These are phyloP conservation scores for Aegithalos caudatus DNA, from an alignment of 2,113 vertebrate species.

Conservation along the genomic window DNA sequence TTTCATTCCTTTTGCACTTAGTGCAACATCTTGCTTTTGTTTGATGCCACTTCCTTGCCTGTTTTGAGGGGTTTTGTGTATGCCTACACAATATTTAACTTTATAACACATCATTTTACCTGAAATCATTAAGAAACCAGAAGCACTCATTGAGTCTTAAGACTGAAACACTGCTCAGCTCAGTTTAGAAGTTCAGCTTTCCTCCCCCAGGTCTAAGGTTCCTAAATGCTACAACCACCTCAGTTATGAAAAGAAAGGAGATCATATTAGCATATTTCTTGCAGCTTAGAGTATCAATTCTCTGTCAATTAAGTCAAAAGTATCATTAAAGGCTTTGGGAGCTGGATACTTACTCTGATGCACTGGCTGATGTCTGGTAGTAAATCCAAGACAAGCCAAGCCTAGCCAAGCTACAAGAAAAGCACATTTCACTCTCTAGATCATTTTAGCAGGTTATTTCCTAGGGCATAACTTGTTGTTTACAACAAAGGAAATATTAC, in stretches of 20 bases:
- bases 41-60: neutral
- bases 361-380: neutral
- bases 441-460: neutral
- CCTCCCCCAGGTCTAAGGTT: neutral
- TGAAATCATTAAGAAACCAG: neutral
- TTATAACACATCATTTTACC: neutral
- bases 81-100: neutral
- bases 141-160: neutral
- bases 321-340: neutral
- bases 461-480: slow-evolving; percentile 29
- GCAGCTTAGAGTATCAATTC: neutral
- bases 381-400: neutral
- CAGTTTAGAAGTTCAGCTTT: neutral
- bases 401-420: neutral
- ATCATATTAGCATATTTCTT: neutral
- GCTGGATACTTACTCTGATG: neutral
- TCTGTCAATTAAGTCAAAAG: neutral
- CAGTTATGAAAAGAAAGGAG: neutral
- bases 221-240: neutral
- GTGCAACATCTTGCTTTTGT: neutral
- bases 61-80: neutral
- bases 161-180: neutral
- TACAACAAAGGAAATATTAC: slow-evolving; percentile 44
- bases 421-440: neutral
- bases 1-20: neutral